Conservation (phyloP, 1,140 invertebrate species). For the Notospermus geniculatus region DNA sequence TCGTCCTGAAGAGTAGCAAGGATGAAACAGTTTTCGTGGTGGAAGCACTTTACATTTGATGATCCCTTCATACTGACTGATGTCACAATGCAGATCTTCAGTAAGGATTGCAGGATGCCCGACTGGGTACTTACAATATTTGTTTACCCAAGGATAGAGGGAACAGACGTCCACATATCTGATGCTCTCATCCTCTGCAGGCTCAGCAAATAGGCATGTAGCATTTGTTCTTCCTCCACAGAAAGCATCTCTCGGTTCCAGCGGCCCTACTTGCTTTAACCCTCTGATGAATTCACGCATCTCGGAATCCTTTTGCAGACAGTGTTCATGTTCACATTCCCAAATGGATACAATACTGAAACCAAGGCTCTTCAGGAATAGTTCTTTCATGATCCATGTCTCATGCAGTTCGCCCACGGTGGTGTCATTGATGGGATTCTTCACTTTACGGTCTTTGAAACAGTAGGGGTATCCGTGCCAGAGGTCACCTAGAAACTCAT, state of each 20-base stretch:
- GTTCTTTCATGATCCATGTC: constrained; percentile 17
- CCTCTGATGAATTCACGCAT: constrained; percentile 12
- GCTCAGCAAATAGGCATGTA: constrained; percentile 34
- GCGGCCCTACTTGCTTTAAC: constrained; percentile 16
- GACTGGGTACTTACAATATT: constrained; percentile 40
- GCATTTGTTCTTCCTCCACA: constrained; percentile 49
- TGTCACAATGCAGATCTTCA: constrained; percentile 26
- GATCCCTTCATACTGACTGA: constrained; percentile 30
- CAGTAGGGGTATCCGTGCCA: constrained; percentile 32
- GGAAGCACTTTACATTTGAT: constrained; percentile 30
- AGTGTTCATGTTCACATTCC: constrained; percentile 27
- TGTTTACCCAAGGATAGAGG: constrained; percentile 36
- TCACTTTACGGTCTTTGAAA: constrained; percentile 15
- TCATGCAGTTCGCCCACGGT: constrained; percentile 20
- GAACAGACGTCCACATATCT: constrained; percentile 47
- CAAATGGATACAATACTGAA: constrained; percentile 24
- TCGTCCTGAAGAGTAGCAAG: neutral
- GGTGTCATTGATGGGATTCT: constrained; percentile 18
- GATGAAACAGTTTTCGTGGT: neutral
- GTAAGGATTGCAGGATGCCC: constrained; percentile 48
- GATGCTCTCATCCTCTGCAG: constrained; percentile 39
- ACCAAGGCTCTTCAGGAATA: constrained; percentile 8
- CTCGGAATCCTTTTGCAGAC: constrained; percentile 13
- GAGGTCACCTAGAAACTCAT: constrained; percentile 30
- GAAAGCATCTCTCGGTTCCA: constrained; percentile 38